Percentiles rank a stretch among this genome's conserved stretches.
Evolutionary conservation across 2,797 vertebrate species (phyloP).

Genomic region (Aldrovandia affinis): DNA sequence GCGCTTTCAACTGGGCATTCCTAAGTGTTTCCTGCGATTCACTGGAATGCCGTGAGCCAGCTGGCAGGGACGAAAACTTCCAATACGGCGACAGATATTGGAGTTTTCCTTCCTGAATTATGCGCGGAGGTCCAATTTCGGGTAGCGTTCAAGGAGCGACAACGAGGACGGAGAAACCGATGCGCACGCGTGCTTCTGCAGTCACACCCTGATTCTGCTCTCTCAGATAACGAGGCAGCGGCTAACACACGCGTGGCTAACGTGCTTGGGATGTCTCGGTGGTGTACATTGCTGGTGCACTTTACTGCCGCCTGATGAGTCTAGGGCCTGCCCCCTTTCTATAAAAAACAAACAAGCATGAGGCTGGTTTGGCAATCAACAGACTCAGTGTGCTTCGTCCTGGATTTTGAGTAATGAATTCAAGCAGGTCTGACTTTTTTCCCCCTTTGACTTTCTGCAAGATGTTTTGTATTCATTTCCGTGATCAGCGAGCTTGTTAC

Average conservation of each 20-base stretch:
- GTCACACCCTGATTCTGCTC: not conserved
- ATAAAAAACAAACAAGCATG: not conserved
- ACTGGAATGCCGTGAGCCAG: not conserved
- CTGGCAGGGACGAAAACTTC: not conserved
- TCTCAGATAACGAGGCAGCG: not conserved
- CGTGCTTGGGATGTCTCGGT: not conserved
- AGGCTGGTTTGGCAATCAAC: not conserved
- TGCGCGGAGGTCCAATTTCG: not conserved
- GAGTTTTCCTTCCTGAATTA: not conserved
- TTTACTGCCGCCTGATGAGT: not conserved
- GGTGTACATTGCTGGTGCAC: not conserved
- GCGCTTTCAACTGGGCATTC: not conserved
- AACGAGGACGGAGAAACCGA: not conserved
- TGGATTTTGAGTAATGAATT: not conserved
- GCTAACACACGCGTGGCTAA: not conserved
- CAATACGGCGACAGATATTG: not conserved
- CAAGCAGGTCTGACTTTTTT: not conserved
- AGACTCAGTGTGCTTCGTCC: not conserved
- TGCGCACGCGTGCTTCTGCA: not conserved
- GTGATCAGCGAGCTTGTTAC: not conserved
- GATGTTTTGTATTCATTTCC: not conserved
- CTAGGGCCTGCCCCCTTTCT: not conserved
- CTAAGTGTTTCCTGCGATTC: not conserved
- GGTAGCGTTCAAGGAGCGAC: too few relatives aligned
- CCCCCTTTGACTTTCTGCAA: too few relatives aligned